Evolutionary conservation across 2,113 vertebrate species (phyloP).

Genomic region (Beaufortia kweichowensis): DNA sequence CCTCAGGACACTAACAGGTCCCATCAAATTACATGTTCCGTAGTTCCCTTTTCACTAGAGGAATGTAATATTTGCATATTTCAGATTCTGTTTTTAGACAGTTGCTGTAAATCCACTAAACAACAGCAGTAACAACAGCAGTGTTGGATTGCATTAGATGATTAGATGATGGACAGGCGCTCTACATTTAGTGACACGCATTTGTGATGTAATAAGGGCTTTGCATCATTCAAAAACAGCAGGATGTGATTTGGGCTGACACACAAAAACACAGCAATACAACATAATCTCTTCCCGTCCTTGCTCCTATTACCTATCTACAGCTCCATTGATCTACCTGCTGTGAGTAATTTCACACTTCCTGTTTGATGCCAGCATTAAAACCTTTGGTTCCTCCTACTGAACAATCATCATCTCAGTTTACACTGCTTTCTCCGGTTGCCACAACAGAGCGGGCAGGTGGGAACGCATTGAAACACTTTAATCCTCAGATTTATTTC

Average conservation of each 20-base stretch:
- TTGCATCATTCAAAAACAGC: neutral
- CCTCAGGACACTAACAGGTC: slow-evolving; percentile 6
- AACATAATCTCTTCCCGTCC: neutral
- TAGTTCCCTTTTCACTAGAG: neutral
- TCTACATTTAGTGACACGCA: neutral
- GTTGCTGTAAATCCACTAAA: neutral
- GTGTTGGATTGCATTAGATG: neutral
- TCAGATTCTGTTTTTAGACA: neutral
- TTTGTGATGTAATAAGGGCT: neutral
- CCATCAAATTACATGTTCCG: neutral
- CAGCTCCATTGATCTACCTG: neutral
- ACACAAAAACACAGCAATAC: neutral
- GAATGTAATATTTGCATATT: slow-evolving; percentile 2
- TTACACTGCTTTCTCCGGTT: neutral
- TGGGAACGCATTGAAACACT: neutral
- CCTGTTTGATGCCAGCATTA: neutral
- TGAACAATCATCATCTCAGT: neutral
- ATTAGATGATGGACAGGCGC: too few relatives aligned
- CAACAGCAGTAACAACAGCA: neutral
- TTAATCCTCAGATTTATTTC: neutral
- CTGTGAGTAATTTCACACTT: neutral
- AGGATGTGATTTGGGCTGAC: neutral
- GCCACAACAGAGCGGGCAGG: slow-evolving; percentile 20
- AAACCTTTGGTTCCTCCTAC: neutral
- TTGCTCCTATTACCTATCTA: neutral